Evolutionary conservation across 2,797 vertebrate species (phyloP), one percentile per base, ranked within the genome.

Genomic region (Cuniculus paca): DNA sequence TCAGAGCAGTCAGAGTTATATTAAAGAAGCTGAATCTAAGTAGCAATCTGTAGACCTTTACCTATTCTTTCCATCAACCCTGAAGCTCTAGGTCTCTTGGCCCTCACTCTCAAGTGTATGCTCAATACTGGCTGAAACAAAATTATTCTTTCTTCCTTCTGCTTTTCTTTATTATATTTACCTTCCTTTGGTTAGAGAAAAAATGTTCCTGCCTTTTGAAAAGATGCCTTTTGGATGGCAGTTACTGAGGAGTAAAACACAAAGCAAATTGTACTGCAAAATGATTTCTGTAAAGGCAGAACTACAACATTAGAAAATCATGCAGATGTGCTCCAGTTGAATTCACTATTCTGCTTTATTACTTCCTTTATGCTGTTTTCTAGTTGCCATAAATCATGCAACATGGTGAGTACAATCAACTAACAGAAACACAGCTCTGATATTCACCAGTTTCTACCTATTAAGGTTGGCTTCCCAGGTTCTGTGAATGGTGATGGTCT

Each of bases 291-390:
- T 39, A 72, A 61, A 39, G 17, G 61, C 24, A 74, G 11, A 60
- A 79, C 48, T 26, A 48, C 0, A 36, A 48, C 39, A 31, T 16
- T 31, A 86, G 28, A 58, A 79, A 78, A 31, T 17, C 72, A 60
- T 14, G 16, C 31, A 48, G 2, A 75, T 34, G 22, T 20, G n/a
- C 42, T 28, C 24, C 19, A 50, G 20, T 10, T 20, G 24, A 60
- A 20, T 54, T 88, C 80, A 86, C 97, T 97, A 13, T 91, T 95
- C 93, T 92, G 9, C 36, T 5, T 79, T 0, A 31, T 48, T 83
- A 61, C 0, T 36, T 74, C 80, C 81, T 95, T 88, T 92, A 89
- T 68, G 0, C 2, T 81, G 65, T 92, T 80, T 74, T 92, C 24
- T 58, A 98, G 17, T 12, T 58, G 39, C 31, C 86, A 60, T 54